phyloP scores from a whole-genome alignment of 2,888 invertebrate species.

The Rhorus exstirpatorius region DNA sequence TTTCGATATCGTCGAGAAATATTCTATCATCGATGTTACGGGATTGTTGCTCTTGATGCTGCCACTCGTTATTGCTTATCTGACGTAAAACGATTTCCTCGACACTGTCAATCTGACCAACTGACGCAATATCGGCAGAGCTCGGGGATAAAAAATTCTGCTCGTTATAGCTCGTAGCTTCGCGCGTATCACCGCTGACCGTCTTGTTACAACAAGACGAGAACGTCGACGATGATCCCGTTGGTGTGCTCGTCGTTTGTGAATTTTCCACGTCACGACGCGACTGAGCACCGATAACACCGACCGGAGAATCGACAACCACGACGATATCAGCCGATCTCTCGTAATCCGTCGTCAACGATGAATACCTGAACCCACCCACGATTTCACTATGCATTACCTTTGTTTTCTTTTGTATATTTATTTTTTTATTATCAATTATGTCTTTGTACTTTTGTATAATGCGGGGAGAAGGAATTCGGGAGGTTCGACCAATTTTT shows the following conservation, averaged over 20 bases:
- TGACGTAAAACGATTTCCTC: conserved; percentile 38
- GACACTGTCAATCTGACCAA: conserved; percentile 16
- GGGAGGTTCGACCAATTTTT: too few relatives aligned
- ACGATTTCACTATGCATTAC: conserved; percentile 37
- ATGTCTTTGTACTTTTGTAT: too few relatives aligned
- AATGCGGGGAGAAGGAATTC: too few relatives aligned
- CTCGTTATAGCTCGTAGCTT: conserved; percentile 44
- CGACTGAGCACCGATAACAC: conserved; percentile 7
- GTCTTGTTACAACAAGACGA: conserved; percentile 42
- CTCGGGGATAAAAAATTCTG: conserved; percentile 6
- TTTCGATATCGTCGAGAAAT: conserved; percentile 43
- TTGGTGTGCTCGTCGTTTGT: not conserved
- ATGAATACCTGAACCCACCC: conserved; percentile 67
- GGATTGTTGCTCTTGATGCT: conserved; percentile 4
- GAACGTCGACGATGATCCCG: not conserved
- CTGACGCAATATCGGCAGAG: conserved; percentile 9
- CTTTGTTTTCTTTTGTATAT: conserved; percentile 12
- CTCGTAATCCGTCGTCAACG: conserved; percentile 69
- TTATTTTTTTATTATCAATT: too few relatives aligned
- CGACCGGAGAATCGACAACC: conserved; percentile 60
- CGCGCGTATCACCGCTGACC: conserved; percentile 17
- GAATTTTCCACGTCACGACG: conserved; percentile 25
- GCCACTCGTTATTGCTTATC: conserved; percentile 37
- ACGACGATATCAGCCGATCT: conserved; percentile 57
- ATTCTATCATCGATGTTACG: conserved; percentile 30